These are phyloP conservation scores for Ceyx cyanopectus DNA, from an alignment of 2,113 vertebrate species.

Conservation along the genomic window DNA sequence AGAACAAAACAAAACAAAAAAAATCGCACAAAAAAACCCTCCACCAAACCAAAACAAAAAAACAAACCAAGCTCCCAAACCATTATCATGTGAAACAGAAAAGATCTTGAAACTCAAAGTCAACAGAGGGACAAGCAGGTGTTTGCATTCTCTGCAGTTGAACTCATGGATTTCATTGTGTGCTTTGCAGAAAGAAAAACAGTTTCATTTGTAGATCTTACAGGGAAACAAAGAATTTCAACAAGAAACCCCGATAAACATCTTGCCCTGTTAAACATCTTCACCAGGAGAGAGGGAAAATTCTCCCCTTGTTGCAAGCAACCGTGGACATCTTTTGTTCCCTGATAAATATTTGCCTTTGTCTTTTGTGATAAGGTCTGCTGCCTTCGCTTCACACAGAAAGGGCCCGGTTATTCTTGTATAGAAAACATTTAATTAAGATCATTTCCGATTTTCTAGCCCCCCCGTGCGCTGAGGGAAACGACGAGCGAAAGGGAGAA, in stretches of 20 bases:
- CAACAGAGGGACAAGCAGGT: conserved; percentile 42
- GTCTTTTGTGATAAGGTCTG: conserved; percentile 78
- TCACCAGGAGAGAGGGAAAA: conserved; percentile 76
- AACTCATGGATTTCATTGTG: conserved; percentile 37
- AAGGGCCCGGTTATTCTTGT: conserved; percentile 35
- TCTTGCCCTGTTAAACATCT: conserved; percentile 57
- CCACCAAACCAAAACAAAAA: background rate
- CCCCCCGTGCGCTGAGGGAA: conserved; percentile 17
- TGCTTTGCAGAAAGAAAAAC: conserved; percentile 1
- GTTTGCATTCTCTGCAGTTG: conserved; percentile 20
- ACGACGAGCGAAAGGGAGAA: conserved; percentile 23
- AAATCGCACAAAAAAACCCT: background rate
- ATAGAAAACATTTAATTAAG: conserved; percentile 81
- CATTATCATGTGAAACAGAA: background rate
- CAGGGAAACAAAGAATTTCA: conserved; percentile 44
- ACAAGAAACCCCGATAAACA: conserved; percentile 40
- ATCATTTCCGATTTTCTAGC: conserved; percentile 67
- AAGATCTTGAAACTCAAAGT: background rate
- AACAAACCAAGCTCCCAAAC: background rate
- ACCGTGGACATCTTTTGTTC: conserved; percentile 81
- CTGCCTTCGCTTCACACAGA: conserved; percentile 30
- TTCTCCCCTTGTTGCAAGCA: conserved; percentile 70
- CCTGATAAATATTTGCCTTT: conserved; percentile 87
- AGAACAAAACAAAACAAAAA: background rate
- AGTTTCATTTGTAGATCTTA: conserved; percentile 18